These are phyloP conservation scores for Plectus sambesii DNA, from an alignment of 1,140 invertebrate genomes.

Conservation along the genomic window DNA sequence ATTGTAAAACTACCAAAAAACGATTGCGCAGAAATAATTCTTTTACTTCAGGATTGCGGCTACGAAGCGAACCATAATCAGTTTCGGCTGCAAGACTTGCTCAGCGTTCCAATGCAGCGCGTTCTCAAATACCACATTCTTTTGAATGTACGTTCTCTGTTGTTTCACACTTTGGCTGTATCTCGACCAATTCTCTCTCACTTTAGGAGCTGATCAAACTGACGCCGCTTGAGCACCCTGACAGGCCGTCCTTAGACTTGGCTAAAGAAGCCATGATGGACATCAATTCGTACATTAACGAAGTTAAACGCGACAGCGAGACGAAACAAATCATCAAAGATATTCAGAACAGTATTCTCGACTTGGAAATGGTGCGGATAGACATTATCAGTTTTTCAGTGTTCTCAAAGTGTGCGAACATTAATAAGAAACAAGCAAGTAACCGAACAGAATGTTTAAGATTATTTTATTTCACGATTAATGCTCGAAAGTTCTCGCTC, in stretches of 20 bases:
- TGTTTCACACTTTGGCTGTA: not conserved
- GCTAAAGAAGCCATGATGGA: conserved; percentile 92
- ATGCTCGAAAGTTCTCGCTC: too few relatives aligned
- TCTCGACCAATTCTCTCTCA: conserved; percentile 7
- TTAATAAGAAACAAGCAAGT: too few relatives aligned
- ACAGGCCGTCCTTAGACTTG: conserved; percentile 65
- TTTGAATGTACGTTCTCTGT: conserved; percentile 46
- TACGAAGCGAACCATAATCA: conserved; percentile 83
- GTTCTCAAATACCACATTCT: conserved; percentile 92
- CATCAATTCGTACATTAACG: conserved; percentile 90
- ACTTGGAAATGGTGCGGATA: conserved; percentile 18
- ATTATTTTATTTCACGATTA: too few relatives aligned
- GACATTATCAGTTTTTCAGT: conserved; percentile 9
- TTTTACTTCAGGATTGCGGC: conserved; percentile 69
- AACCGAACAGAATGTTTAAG: too few relatives aligned
- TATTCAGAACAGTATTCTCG: conserved; percentile 57
- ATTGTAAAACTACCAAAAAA: too few relatives aligned
- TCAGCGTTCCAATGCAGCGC: conserved; percentile 94
- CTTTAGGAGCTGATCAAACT: conserved; percentile 79
- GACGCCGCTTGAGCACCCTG: conserved; percentile 63
- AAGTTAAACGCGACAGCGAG: conserved; percentile 92
- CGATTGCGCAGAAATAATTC: too few relatives aligned
- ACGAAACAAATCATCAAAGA: conserved; percentile 76
- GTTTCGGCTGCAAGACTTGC: conserved; percentile 79
- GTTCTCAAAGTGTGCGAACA: conserved; percentile 51